Conservation (phyloP, 1,140 invertebrate genomes). For the Drosophila asahinai region DNA sequence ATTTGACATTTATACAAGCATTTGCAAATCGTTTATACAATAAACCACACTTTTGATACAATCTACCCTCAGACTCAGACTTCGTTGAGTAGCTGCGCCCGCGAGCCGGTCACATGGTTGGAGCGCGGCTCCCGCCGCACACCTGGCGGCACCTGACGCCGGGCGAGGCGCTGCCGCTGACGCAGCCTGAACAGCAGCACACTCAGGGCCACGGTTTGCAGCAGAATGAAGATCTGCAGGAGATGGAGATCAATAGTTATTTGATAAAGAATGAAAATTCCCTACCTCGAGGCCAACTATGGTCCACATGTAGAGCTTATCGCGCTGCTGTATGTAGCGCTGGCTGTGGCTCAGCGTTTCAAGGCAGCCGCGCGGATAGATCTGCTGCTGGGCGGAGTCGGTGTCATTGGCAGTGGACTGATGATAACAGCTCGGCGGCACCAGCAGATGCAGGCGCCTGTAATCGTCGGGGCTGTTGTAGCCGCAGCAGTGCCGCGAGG, state of each 20-base stretch:
- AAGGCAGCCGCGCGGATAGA: constrained; percentile 59
- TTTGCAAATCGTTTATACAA: constrained; percentile 41
- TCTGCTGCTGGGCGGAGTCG: constrained; percentile 24
- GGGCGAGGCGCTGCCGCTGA: constrained; percentile 35
- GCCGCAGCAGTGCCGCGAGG: constrained; percentile 63
- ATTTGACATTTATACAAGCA: constrained; percentile 53
- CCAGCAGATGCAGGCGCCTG: constrained; percentile 53
- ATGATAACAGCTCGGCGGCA: constrained; percentile 81
- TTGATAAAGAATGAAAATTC: constrained; percentile 16
- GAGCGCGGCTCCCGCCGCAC: constrained; percentile 62
- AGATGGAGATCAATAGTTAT: background rate
- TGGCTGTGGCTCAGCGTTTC: constrained; percentile 48
- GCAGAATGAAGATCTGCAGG: constrained; percentile 60
- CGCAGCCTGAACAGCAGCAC: constrained; percentile 62
- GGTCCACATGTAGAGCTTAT: constrained; percentile 74
- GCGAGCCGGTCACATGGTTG: constrained; percentile 64
- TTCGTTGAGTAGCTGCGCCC: constrained; percentile 56
- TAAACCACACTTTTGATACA: constrained; percentile 51
- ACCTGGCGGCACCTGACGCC: constrained; percentile 65
- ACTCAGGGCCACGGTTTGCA: constrained; percentile 62
- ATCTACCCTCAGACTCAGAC: constrained; percentile 46
- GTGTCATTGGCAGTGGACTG: constrained; percentile 37
- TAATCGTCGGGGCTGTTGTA: constrained; percentile 68
- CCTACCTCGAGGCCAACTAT: constrained; percentile 76
- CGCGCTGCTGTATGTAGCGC: constrained; percentile 57